phyloP scores from a whole-genome alignment of 2,113 vertebrate genomes.

The Mus musculus region GRCm39 chr3:86744501-86745000 shows the following conservation, averaged over 20 bases:
- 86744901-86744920: background rate
- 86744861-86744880: background rate
- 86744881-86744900: background rate
- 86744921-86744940: background rate
- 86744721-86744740: background rate
- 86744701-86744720: too few species aligned
- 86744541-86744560: background rate
- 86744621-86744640: too few species aligned
- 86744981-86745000: background rate
- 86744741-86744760: background rate
- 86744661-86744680: background rate
- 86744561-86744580: background rate
- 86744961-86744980: background rate
- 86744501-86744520: too few species aligned
- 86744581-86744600: background rate
- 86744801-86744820: background rate
- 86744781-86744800: background rate
- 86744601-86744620: background rate
- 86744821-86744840: background rate
- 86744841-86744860: rapidly evolving
- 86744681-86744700: background rate
- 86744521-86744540: background rate
- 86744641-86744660: background rate
- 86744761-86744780: background rate
- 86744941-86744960: background rate